Evolutionary conservation across 1,140 invertebrate genomes (phyloP).

Genomic region (Drosophila persimilis): DNA sequence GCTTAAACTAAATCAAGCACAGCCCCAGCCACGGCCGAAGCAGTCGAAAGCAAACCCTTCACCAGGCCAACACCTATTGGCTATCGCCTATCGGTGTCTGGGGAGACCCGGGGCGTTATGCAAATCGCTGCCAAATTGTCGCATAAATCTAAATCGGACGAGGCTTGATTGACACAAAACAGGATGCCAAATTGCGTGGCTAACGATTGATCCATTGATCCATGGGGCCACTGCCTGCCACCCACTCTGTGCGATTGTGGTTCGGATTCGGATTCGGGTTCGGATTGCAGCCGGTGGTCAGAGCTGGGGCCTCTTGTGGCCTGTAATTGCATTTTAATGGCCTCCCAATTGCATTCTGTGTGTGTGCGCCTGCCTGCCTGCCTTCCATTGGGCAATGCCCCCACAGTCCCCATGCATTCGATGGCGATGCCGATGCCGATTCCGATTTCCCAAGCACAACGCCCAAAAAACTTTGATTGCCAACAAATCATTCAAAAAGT

Average conservation of each 20-base stretch:
- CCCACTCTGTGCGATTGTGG: constrained; percentile 32
- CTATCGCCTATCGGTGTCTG: no score
- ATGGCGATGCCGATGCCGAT: constrained; percentile 25
- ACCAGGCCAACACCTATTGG: constrained; percentile 45
- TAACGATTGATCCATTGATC: constrained; percentile 26
- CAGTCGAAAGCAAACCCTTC: constrained; percentile 30
- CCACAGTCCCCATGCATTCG: neutral
- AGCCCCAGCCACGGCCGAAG: no score
- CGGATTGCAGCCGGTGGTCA: constrained; percentile 10
- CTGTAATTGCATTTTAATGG: constrained; percentile 78
- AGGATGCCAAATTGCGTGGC: constrained; percentile 68
- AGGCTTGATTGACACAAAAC: constrained; percentile 64
- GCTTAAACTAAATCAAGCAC: constrained; percentile 13
- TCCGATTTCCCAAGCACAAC: constrained; percentile 41
- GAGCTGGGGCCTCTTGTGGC: constrained; percentile 16
- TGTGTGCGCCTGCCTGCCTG: neutral
- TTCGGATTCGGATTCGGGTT: constrained; percentile 14
- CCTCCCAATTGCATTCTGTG: constrained; percentile 47
- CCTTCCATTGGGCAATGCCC: constrained; percentile 42
- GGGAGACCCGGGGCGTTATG: constrained; percentile 25
- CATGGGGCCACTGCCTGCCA: constrained; percentile 21
- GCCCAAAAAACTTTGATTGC: constrained; percentile 52
- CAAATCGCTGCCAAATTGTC: constrained; percentile 58
- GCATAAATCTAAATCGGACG: constrained; percentile 56
- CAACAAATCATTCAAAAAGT: constrained; percentile 64